Evolutionary conservation across 2,888 invertebrate genomes (phyloP).

Genomic region (Halictus quadricinctus): DNA sequence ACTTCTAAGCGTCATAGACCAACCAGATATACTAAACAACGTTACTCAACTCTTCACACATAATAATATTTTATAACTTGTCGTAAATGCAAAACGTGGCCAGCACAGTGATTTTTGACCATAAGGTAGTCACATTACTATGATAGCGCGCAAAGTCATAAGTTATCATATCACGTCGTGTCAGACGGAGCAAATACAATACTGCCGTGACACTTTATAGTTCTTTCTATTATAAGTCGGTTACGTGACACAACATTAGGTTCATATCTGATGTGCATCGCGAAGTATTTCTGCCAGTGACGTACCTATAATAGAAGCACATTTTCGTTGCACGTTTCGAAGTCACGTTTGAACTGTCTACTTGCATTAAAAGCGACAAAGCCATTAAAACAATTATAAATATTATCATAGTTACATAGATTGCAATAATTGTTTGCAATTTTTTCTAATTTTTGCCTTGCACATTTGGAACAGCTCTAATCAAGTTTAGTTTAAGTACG

Average conservation of each 20-base stretch:
- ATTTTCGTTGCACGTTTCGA: neutral
- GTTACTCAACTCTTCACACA: neutral
- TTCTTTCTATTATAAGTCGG: neutral
- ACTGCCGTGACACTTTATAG: neutral
- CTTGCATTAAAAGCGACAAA: neutral
- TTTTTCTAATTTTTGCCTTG: neutral
- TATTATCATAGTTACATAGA: neutral
- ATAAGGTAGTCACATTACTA: neutral
- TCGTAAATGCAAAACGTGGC: neutral
- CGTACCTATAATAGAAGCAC: neutral
- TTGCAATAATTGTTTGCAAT: neutral
- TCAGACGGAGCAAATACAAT: neutral
- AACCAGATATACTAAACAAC: neutral
- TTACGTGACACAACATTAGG: constrained; percentile 3
- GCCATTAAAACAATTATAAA: neutral
- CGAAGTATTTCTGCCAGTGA: neutral
- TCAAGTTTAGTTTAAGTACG: neutral
- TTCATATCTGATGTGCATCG: neutral
- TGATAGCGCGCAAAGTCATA: neutral
- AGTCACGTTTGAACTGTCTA: neutral
- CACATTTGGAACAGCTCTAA: neutral
- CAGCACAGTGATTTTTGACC: neutral
- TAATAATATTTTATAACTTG: neutral
- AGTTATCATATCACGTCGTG: constrained; percentile 7
- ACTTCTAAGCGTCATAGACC: neutral